Evolutionary conservation across 2,888 invertebrate genomes (phyloP), one percentile per base, ranked within the genome.

Genomic region (Vesta saturnalis): DNA sequence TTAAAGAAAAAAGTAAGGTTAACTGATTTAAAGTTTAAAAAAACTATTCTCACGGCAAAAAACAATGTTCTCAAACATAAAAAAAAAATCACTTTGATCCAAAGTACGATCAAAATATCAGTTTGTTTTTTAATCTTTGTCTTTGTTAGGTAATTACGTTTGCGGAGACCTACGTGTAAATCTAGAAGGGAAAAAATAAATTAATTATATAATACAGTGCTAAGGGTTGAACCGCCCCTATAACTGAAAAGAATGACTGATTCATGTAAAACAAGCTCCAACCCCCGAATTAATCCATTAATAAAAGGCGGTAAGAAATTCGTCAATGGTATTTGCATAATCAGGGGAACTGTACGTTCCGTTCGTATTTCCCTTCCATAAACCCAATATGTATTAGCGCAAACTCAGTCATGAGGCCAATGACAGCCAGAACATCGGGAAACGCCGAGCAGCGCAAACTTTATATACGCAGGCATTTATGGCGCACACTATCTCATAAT

Each of bases 351-450:
- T 62, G 43, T 66, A 63, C 35, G 61, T n/a, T n/a, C n/a, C n/a
- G n/a, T 62, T 70, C 66, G 57, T 54, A 61, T 70, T 66, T 70
- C 72, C 73, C 73, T 72, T 72, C 72, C 72, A 71, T 65, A 67
- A 59, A 63, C 21, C 56, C 39, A 70, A 62, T n/a, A n/a, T 68
- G 69, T 67, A 72, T 73, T 70, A 63, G 71, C 73, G 75, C 76
- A 73, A 69, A 73, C 72, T 72, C 76, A 71, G 73, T 66, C 64
- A 69, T 68, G 71, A 75, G 75, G 76, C 76, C 76, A 76, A 76
- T 76, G 76, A 75, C 74, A 75, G 72, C 67, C 69, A 61, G 59
- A 69, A 68, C 62, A 60, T 64, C 69, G 69, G 71, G 71, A 72
- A 72, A 67, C 70, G 68, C 70, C 69, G 68, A 60, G 71, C 64